Evolutionary conservation across 2,888 invertebrate genomes (phyloP).

Genomic region (Oegoconia quadripuncta): DNA sequence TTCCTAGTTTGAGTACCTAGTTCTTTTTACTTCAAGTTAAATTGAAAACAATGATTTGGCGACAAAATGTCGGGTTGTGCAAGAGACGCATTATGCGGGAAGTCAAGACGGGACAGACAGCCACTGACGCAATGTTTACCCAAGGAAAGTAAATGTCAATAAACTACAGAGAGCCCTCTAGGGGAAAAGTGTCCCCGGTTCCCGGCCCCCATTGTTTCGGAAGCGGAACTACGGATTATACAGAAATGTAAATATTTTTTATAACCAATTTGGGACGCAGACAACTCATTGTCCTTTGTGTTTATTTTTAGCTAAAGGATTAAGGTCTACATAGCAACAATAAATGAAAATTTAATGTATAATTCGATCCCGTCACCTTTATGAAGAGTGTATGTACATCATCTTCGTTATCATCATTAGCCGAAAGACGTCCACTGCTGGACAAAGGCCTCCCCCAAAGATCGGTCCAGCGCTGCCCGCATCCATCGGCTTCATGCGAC

Average conservation of each 20-base stretch:
- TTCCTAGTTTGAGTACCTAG: background rate
- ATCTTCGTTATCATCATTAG: no score
- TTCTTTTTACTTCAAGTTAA: background rate
- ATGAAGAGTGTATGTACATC: no score
- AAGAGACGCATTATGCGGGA: conserved; percentile 28
- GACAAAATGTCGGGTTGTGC: background rate
- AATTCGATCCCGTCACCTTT: no score
- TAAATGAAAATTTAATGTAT: no score
- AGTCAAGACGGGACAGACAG: conserved; percentile 48
- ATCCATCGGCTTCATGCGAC: no score
- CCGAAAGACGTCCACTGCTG: no score
- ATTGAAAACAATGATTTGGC: background rate
- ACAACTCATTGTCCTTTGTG: no score
- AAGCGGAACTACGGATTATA: conserved; percentile 39
- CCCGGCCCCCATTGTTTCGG: conserved; percentile 47
- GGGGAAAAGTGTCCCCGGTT: conserved; percentile 55
- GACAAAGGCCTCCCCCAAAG: no score
- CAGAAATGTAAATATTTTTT: conserved; percentile 3
- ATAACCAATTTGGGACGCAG: no score
- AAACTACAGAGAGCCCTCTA: conserved; percentile 60
- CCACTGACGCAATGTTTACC: conserved; percentile 63
- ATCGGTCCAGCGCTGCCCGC: no score
- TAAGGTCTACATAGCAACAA: no score
- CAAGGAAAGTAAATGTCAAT: conserved; percentile 76
- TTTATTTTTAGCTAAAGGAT: no score